Evolutionary conservation across 1,140 invertebrate genomes (phyloP), one percentile per base, ranked within the genome.

Genomic region (Archegozetes longisetosus): DNA sequence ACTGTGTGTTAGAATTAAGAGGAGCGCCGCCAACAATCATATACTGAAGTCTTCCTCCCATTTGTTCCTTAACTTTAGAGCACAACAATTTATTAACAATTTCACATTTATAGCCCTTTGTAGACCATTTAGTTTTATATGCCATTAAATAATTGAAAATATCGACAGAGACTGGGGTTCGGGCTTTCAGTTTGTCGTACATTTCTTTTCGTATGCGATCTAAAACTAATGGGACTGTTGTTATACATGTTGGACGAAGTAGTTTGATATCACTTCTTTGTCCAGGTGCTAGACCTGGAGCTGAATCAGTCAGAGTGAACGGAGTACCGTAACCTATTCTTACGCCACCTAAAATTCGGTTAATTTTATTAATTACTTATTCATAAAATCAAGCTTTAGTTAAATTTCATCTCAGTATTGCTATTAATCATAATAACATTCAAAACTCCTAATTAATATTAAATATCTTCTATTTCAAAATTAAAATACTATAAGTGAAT

Each of bases 221-320:
- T 62, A 52, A 40, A 62, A 61, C 67, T 64, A 49, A 64, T 28
- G 95, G 95, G 29, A 99, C 95, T 53, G 88, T 82, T n/a, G n/a
- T n/a, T n/a, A n/a, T n/a, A n/a, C n/a, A n/a, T n/a, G n/a, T n/a
- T n/a, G n/a, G n/a, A n/a, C 3, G 92, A 25, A 98, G 74, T 0
- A 93, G 82, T 23, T 84, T 83, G 4, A 90, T 87, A 73, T 98
- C 95, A 6, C 95, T 79, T 63, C 74, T 69, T 53, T 71, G 70
- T 3, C 93, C 93, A 61, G 82, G 81, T 76, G 90, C 91, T 59
- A 98, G 92, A 75, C 94, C 97, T 69, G 85, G 92, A 72, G 17
- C 73, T 64, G 86, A 83, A 72, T 98, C 92, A 48, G 94, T 85
- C 77, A 98, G 83, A 0, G 95, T 98, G 23, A 92, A 74, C 0